Evolutionary conservation across 2,113 vertebrate genomes (phyloP).

Genomic region (Ramphastos sulfuratus): DNA sequence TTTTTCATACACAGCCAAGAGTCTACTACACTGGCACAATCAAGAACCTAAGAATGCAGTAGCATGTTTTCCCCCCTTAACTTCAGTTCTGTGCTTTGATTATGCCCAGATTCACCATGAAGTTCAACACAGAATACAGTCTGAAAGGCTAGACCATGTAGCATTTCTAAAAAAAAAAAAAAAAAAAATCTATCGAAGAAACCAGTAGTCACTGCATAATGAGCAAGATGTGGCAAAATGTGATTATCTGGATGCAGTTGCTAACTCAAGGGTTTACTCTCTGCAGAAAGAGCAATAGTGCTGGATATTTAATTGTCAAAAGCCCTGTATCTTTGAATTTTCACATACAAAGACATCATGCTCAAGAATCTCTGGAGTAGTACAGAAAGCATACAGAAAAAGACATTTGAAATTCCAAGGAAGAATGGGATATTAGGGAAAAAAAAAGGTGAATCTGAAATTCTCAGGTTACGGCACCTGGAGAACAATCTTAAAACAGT

Average conservation of each 20-base stretch:
- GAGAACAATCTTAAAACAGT: neutral
- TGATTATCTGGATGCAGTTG: neutral
- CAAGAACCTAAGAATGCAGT: neutral
- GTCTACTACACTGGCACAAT: neutral
- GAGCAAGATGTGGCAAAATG: neutral
- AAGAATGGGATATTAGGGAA: neutral
- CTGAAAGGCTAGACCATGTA: neutral
- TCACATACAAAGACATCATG: neutral
- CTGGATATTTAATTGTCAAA: neutral
- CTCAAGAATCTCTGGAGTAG: neutral
- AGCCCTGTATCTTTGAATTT: neutral
- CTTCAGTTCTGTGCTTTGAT: neutral
- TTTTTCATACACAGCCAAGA: neutral
- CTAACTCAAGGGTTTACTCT: neutral
- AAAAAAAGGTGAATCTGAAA: neutral
- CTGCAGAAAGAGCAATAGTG: neutral
- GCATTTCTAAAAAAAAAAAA: too few relatives aligned
- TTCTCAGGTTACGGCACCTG: neutral
- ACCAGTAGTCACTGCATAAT: neutral
- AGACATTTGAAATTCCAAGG: neutral
- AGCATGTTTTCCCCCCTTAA: neutral
- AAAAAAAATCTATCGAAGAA: neutral
- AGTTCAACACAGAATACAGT: neutral
- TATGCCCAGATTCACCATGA: neutral
- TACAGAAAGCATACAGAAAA: neutral